phyloP scores from a whole-genome alignment of 2,797 vertebrate species.

The Premnoplex brunnescens region DNA sequence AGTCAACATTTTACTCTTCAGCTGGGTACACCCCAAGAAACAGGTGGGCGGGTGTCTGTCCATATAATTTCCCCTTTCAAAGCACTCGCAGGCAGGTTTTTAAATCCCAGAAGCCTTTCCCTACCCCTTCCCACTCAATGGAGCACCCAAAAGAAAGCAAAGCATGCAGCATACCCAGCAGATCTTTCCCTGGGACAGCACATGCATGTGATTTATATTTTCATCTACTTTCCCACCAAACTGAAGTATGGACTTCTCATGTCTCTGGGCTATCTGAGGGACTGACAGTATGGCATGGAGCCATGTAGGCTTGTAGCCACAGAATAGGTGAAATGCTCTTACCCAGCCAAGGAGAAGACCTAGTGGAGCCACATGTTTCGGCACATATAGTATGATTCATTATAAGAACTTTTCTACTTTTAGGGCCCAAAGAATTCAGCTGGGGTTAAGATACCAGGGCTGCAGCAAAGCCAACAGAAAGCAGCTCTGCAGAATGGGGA shows the following conservation, averaged over 20 bases:
- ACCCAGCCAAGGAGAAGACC: not conserved
- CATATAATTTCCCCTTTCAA: not conserved
- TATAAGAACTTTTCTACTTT: not conserved
- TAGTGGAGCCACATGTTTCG: not conserved
- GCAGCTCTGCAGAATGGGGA: not conserved
- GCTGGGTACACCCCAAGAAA: not conserved
- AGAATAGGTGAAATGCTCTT: not conserved
- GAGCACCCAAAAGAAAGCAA: not conserved
- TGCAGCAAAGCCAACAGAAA: not conserved
- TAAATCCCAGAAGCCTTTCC: not conserved
- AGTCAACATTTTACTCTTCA: not conserved
- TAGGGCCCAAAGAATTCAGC: not conserved
- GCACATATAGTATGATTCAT: not conserved
- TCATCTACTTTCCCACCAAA: not conserved
- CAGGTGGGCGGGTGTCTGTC: not conserved
- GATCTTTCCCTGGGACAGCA: not conserved
- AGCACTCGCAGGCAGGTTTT: not conserved
- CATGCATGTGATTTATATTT: fast-evolving
- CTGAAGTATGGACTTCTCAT: not conserved
- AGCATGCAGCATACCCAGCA: fast-evolving
- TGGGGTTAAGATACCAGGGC: not conserved
- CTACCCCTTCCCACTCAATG: not conserved
- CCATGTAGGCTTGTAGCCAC: not conserved
- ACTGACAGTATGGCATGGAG: fast-evolving
- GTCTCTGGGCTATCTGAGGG: not conserved